Evolutionary conservation across 2,113 vertebrate species (phyloP).

Genomic region (Lanius ludovicianus): DNA sequence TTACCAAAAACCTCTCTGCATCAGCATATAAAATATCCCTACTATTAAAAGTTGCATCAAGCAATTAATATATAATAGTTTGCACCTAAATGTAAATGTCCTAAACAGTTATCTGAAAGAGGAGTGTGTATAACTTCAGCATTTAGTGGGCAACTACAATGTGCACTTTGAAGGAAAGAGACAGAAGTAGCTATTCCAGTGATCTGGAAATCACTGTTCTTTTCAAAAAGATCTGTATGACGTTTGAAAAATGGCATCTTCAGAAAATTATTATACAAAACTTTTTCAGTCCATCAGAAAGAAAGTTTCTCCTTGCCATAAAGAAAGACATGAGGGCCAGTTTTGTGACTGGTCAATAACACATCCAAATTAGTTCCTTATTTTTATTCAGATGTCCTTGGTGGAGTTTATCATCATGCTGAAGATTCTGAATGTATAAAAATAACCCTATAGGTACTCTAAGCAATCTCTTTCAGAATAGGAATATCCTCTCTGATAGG

Average conservation of each 20-base stretch:
- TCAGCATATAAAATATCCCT: neutral
- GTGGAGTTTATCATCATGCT: neutral
- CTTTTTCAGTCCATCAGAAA: neutral
- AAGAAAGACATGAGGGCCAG: neutral
- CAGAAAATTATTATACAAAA: neutral
- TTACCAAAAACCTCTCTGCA: rapidly evolving
- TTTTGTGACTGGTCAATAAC: neutral
- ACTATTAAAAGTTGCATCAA: neutral
- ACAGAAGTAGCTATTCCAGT: neutral
- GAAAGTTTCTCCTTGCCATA: neutral
- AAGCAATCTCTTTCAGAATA: neutral
- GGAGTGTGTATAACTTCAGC: neutral
- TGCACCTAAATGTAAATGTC: neutral
- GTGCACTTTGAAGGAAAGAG: neutral
- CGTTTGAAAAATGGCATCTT: neutral
- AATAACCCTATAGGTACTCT: neutral
- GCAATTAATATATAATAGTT: neutral
- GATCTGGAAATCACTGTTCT: neutral
- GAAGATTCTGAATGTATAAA: neutral
- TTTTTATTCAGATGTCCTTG: neutral
- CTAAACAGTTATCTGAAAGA: neutral
- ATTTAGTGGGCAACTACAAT: neutral
- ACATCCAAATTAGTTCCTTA: neutral
- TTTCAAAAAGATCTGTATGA: neutral
- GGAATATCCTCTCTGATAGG: neutral